Base-by-base conservation (phyloP, 2,797 vertebrate species). In the Bryconaethiops microstoma region DNA sequence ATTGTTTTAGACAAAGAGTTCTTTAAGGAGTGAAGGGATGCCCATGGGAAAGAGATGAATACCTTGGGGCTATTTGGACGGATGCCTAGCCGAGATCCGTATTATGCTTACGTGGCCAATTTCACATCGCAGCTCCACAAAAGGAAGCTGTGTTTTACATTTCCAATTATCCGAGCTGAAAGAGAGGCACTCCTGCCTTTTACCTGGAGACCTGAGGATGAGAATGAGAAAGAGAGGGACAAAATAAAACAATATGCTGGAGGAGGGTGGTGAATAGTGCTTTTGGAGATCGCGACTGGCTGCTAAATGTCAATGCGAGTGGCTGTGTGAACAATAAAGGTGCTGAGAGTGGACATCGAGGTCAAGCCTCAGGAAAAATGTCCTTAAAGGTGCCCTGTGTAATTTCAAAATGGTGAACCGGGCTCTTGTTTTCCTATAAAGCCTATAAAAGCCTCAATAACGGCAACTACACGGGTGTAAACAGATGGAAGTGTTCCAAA, bases 101-200 rank as follows among this genome's bases (percentile, higher is more conserved):
- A 79, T 83, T 83, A 79, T 71, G 40, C 42, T 72, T 77, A 5
- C 4, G 14, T 67, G 45, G 75, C 35, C 76, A 64, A 80, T 82
- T 83, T 79, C 79, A 85, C 52, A 25, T 14, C 52, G 0, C 23
- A 52, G 19, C 42, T 62, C 25, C 64, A 65, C 54, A 21, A 48
- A 81, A 42, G 42, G 45, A 39, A 45, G 54, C 42, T 48, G 76
- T 84, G 84, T 74, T 77, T 85, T 79, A 87, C 77, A 71, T 77
- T 81, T 83, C 76, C 73, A 79, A 82, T 81, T 83, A 87, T 69
- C 69, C 6, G 12, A 79, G 74, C 67, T 80, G 21, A 65, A 70
- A 79, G 64, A 1, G 29, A 19, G 23, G 19, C 77, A 40, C 76
- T 17, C 74, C 60, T 55, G 29, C 60, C 62, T 48, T 67, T 68